Conservation (phyloP, 2,888 invertebrate genomes). For the Pseudoips prasinana region DNA sequence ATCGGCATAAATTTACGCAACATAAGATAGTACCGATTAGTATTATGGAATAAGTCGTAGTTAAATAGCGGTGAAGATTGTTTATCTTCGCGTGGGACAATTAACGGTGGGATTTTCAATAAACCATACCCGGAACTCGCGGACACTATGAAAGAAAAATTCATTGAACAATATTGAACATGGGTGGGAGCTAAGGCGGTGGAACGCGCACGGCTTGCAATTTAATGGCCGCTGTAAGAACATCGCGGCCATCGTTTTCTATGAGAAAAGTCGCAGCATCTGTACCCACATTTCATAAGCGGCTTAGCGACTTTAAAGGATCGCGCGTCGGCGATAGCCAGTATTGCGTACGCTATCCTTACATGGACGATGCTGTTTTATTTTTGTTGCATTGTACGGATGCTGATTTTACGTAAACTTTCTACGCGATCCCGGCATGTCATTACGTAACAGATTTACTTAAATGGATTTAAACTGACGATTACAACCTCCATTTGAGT, state of each 20-base stretch:
- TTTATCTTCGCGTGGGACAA: slow-evolving; percentile 27
- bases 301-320: slow-evolving; percentile 68
- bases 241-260: slow-evolving; percentile 22
- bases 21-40: too few species aligned
- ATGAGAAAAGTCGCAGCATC: slow-evolving; percentile 63
- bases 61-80: slow-evolving; percentile 11
- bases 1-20: slow-evolving; percentile 7
- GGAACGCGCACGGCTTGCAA: slow-evolving; percentile 13
- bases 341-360: slow-evolving; percentile 57
- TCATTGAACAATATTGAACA: slow-evolving; percentile 17
- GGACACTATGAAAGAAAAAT: slow-evolving; percentile 36
- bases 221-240: slow-evolving; percentile 19
- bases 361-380: slow-evolving; percentile 53
- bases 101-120: slow-evolving; percentile 24
- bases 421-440: slow-evolving; percentile 40
- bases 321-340: slow-evolving; percentile 53
- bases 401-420: slow-evolving; percentile 55
- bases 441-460: slow-evolving; percentile 32
- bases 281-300: slow-evolving; percentile 68
- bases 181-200: background rate
- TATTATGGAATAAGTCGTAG: too few species aligned
- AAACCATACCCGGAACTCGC: slow-evolving; percentile 36
- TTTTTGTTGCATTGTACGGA: slow-evolving; percentile 62
- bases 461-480: slow-evolving; percentile 31
- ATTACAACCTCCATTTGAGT: slow-evolving; percentile 28